Evolutionary conservation across 2,888 invertebrate genomes (phyloP).

Genomic region (Anoplius nigerrimus): DNA sequence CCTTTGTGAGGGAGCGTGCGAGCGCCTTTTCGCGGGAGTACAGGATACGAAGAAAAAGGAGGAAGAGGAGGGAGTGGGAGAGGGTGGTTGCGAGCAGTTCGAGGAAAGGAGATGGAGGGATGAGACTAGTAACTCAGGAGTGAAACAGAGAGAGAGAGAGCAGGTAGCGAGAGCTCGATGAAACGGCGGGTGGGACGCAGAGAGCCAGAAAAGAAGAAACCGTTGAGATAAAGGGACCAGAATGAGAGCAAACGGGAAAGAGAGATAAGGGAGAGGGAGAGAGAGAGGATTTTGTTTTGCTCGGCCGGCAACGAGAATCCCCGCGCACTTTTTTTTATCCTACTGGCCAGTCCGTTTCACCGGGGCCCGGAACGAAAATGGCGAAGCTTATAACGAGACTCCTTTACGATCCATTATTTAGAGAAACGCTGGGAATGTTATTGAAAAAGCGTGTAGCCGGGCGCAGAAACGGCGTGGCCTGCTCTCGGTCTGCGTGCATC

Average conservation of each 20-base stretch:
- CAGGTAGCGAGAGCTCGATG: neutral
- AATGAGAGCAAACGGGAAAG: no score
- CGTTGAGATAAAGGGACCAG: no score
- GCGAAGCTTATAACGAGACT: conserved; percentile 1
- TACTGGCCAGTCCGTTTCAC: conserved; percentile 14
- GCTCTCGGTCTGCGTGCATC: conserved; percentile 20
- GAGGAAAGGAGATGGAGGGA: conserved; percentile 5
- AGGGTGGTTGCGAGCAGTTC: neutral
- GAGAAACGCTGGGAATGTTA: conserved; percentile 9
- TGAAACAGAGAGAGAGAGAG: neutral
- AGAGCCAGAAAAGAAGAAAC: neutral
- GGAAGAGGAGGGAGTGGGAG: conserved; percentile 12
- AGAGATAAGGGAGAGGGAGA: neutral
- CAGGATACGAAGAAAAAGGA: conserved; percentile 12
- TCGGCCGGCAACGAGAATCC: conserved; percentile 13
- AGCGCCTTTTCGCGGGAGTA: conserved; percentile 27
- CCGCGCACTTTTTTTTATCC: neutral
- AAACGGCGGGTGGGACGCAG: neutral
- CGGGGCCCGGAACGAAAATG: neutral
- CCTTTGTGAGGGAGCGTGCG: conserved; percentile 18
- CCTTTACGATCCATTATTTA: conserved; percentile 4
- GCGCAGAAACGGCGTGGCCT: neutral
- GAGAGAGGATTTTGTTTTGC: conserved; percentile 22
- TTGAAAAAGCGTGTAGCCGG: conserved; percentile 6
- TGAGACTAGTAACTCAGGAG: neutral